Percentiles rank a stretch among this genome's conserved stretches.
These are phyloP conservation scores for Columba janthina DNA, from an alignment of 2,113 vertebrate species.

Conservation along the genomic window DNA sequence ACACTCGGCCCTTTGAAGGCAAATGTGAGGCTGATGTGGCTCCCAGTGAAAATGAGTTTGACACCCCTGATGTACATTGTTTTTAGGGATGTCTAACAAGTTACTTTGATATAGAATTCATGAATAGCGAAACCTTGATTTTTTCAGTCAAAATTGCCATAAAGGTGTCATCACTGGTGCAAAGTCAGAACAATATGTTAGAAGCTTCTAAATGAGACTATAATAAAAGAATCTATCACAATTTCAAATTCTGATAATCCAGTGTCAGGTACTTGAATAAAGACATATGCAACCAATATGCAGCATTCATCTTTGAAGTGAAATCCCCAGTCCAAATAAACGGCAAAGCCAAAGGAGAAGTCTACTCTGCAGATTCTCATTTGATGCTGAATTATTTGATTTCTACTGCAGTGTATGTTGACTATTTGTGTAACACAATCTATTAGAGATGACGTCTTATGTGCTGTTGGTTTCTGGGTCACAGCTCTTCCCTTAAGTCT, in stretches of 20 bases:
- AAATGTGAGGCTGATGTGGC: too few species aligned
- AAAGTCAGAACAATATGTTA: background rate
- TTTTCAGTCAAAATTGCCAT: background rate
- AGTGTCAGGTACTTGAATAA: background rate
- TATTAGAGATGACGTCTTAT: background rate
- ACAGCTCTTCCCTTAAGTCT: background rate
- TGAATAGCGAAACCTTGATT: background rate
- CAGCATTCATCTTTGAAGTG: background rate
- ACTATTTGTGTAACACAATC: background rate
- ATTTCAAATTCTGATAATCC: background rate
- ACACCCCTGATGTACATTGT: too few species aligned
- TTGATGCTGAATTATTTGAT: background rate
- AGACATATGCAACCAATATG: rapidly evolving
- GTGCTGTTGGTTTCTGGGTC: background rate
- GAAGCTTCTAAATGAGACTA: background rate
- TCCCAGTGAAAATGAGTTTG: too few species aligned
- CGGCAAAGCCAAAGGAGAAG: background rate
- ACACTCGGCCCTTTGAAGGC: too few species aligned
- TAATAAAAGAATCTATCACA: background rate
- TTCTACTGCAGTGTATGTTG: background rate
- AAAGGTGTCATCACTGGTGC: background rate
- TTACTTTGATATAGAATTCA: background rate
- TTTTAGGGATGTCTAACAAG: background rate
- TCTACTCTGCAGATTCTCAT: background rate
- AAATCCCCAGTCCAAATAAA: background rate